Percentiles rank a stretch among this genome's conserved stretches.
These are phyloP conservation scores for Drosophila tanythrix DNA, from an alignment of 2,888 invertebrate species.

Conservation along the genomic window DNA sequence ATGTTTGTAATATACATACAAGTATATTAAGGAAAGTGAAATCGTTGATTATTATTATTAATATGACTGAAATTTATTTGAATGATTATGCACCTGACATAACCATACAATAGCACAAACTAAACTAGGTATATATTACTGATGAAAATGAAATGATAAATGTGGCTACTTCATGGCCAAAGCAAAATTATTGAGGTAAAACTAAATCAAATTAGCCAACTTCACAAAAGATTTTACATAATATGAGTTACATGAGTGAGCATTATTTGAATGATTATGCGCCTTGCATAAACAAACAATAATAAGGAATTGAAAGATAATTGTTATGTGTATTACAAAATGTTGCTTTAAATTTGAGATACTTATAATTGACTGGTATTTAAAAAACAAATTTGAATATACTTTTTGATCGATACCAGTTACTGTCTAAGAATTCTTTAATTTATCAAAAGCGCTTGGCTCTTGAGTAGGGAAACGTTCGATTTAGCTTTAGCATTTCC, in stretches of 20 bases:
- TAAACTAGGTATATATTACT: background rate
- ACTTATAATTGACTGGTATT: background rate
- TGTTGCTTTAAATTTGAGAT: background rate
- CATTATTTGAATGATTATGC: constrained; percentile 25
- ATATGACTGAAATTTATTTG: background rate
- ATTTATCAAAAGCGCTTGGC: constrained; percentile 5
- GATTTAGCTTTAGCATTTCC: background rate
- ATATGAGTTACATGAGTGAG: background rate
- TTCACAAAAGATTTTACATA: background rate
- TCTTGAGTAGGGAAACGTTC: background rate
- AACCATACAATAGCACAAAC: constrained; percentile 10
- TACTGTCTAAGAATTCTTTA: constrained; percentile 5
- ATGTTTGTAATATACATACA: background rate
- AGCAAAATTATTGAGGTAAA: background rate
- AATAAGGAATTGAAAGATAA: background rate
- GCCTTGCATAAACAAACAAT: constrained; percentile 20
- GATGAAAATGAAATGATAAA: background rate
- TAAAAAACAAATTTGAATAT: background rate
- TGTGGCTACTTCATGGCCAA: background rate
- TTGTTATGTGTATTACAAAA: background rate
- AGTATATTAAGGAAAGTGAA: background rate
- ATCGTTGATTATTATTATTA: background rate
- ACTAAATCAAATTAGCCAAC: background rate
- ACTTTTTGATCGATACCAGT: too few species aligned
- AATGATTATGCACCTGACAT: constrained; percentile 27